Percentiles rank a stretch among this genome's conserved stretches.
Evolutionary conservation across 2,888 invertebrate species (phyloP).

Genomic region (Mythimna albipuncta): DNA sequence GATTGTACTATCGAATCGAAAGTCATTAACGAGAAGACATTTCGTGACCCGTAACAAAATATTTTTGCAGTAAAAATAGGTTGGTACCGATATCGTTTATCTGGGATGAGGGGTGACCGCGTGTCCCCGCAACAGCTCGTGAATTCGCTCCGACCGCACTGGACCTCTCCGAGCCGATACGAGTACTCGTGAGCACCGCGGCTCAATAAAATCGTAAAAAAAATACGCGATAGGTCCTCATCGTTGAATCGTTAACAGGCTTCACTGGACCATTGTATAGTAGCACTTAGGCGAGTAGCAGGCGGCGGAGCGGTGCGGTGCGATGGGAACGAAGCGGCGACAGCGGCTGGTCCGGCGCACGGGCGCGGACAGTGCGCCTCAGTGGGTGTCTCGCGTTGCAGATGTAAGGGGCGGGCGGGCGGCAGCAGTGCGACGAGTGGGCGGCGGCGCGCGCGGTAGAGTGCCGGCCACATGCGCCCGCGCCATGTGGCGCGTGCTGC

Average conservation of each 20-base stretch:
- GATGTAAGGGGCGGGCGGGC: slow-evolving; percentile 85
- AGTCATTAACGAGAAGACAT: slow-evolving; percentile 2
- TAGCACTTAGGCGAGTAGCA: slow-evolving; percentile 74
- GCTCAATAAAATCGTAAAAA: slow-evolving; percentile 64
- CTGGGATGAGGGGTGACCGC: slow-evolving; percentile 81
- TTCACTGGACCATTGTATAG: slow-evolving; percentile 70
- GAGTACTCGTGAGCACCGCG: slow-evolving; percentile 79
- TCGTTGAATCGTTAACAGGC: slow-evolving; percentile 73
- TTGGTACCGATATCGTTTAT: slow-evolving; percentile 83
- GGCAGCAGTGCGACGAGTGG: slow-evolving; percentile 79
- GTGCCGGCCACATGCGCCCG: slow-evolving; percentile 88
- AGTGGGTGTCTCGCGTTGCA: slow-evolving; percentile 89
- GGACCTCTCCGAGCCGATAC: slow-evolving; percentile 86
- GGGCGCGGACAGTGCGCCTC: slow-evolving; percentile 84
- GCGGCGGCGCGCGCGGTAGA: slow-evolving; percentile 84
- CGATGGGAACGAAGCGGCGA: slow-evolving; percentile 85
- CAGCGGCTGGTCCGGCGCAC: slow-evolving; percentile 70
- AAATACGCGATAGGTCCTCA: slow-evolving; percentile 74
- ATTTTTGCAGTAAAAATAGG: slow-evolving; percentile 71
- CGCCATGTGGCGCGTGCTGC: slow-evolving; percentile 90
- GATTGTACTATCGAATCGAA: slow-evolving; percentile 2
- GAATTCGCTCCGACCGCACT: slow-evolving; percentile 89
- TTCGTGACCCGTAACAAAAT: slow-evolving; percentile 7
- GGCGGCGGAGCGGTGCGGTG: slow-evolving; percentile 86
- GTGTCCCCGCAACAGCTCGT: slow-evolving; percentile 83